Evolutionary conservation across 2,113 vertebrate species (phyloP).

Genomic region (Cynoglossus semilaevis): DNA sequence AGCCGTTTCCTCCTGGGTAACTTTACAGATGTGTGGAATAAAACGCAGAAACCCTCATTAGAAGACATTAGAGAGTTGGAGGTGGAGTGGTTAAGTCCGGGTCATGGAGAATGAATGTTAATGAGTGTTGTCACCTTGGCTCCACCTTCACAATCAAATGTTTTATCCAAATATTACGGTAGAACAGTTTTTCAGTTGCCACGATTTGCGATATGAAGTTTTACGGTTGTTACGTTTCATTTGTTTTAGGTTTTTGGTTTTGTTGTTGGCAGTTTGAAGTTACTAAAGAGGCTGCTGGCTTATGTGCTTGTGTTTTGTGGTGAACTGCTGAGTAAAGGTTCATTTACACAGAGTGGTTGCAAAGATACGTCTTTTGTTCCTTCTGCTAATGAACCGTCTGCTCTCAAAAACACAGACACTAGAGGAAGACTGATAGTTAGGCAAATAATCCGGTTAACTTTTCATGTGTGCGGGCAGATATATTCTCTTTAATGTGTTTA

Average conservation of each 20-base stretch:
- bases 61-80: conserved; percentile 2
- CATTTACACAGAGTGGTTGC: conserved; percentile 44
- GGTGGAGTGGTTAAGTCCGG: not conserved
- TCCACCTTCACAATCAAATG: too few relatives aligned
- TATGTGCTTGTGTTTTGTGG: too few relatives aligned
- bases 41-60: conserved; percentile 9
- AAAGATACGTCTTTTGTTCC: conserved; percentile 41
- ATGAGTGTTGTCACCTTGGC: too few relatives aligned
- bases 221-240: too few relatives aligned
- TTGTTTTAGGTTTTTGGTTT: too few relatives aligned
- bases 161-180: too few relatives aligned
- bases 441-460: conserved; percentile 61
- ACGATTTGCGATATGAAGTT: too few relatives aligned
- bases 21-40: conserved; percentile 22
- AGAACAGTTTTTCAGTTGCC: too few relatives aligned
- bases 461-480: conserved; percentile 52
- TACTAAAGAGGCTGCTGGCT: too few relatives aligned
- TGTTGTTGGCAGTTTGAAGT: too few relatives aligned
- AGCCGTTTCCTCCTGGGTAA: conserved; percentile 10
- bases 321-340: conserved; percentile 31
- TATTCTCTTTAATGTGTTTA: conserved; percentile 68
- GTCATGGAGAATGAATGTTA: conserved; percentile 3
- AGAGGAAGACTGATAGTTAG: conserved; percentile 54
- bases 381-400: conserved; percentile 42
- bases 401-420: conserved; percentile 31